Evolutionary conservation across 2,888 invertebrate genomes (phyloP).

Genomic region (Sepiola atlantica): DNA sequence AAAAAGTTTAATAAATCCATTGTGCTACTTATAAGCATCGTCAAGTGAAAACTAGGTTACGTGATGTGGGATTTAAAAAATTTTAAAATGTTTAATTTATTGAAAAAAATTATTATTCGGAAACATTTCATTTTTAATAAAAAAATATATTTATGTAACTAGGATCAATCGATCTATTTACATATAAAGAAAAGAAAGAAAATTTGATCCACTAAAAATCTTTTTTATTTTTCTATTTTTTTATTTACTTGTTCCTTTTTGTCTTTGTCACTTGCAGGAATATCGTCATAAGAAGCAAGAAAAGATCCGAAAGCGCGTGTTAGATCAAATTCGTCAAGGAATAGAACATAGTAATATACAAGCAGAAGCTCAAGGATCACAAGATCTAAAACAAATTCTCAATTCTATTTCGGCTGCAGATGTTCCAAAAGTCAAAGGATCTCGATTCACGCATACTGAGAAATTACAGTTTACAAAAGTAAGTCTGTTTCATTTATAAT

Average conservation of each 20-base stretch:
- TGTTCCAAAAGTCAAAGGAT: slow-evolving; percentile 69
- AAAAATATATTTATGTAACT: too few relatives aligned
- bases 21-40: too few relatives aligned
- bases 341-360: slow-evolving; percentile 55
- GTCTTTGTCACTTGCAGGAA: slow-evolving; percentile 60
- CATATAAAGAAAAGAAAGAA: not conserved
- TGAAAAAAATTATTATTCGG: too few relatives aligned
- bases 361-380: slow-evolving; percentile 53
- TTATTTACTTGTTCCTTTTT: not conserved
- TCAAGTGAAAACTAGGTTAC: too few relatives aligned
- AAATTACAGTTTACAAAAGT: slow-evolving; percentile 74
- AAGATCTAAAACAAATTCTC: slow-evolving; percentile 66
- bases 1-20: too few relatives aligned
- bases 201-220: not conserved
- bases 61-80: too few relatives aligned
- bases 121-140: too few relatives aligned
- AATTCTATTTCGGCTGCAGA: slow-evolving; percentile 60
- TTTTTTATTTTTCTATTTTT: not conserved
- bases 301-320: slow-evolving; percentile 68
- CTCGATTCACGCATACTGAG: slow-evolving; percentile 74
- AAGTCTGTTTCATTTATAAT: slow-evolving; percentile 32
- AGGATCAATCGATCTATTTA: not conserved
- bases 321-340: slow-evolving; percentile 70
- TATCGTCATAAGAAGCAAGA: slow-evolving; percentile 68
- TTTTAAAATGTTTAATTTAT: too few relatives aligned